Evolutionary conservation across 1,140 invertebrate genomes (phyloP), one percentile per base, ranked within the genome.

Genomic region (Drosophila carrolli): DNA sequence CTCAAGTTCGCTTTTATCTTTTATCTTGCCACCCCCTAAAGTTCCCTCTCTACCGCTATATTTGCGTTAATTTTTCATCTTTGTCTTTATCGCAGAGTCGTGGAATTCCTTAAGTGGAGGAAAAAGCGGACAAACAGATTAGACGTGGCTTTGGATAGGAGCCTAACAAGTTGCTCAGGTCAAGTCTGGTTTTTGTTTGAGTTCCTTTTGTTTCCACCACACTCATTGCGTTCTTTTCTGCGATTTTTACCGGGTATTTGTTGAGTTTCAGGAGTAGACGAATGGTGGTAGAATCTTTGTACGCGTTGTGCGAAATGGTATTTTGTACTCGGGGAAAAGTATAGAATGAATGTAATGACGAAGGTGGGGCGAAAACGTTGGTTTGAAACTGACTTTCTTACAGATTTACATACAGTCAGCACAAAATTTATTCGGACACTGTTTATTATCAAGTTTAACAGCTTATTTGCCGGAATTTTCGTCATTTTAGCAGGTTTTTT

Each of bases 41-140:
- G 11, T 14, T 32, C 27, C 62, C 9, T 41, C 13, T n/a, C 9
- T 41, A 2, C 29, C 11, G 13, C 46, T 61, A 35, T 61, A 51
- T 47, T 70, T 70, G 63, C 67, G 65, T 70, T 70, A 70, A 71
- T 71, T 71, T 67, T 51, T 55, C 66, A 70, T 68, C 65, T 55
- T 23, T 40, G 48, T 68, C 47, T 70, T 23, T 51, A 38, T 16
- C 23, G n/a, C 23, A 40, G 56, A 57, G 61, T 60, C 61, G 58
- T 60, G 63, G 63, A 48, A 67, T 70, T 71, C 37, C 50, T 70
- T 23, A 35, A 47, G 67, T 55, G 66, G 51, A 51, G 63, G 40
- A n/a, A 38, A 48, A 27, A 47, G 63, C 58, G 35, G 47, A 27
- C 63, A 65, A 66, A 41, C 61, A 50, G 63, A 65, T 65, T 50